These are phyloP conservation scores for Eurystomus gularis DNA, from an alignment of 2,113 vertebrate genomes.

Conservation along the genomic window DNA sequence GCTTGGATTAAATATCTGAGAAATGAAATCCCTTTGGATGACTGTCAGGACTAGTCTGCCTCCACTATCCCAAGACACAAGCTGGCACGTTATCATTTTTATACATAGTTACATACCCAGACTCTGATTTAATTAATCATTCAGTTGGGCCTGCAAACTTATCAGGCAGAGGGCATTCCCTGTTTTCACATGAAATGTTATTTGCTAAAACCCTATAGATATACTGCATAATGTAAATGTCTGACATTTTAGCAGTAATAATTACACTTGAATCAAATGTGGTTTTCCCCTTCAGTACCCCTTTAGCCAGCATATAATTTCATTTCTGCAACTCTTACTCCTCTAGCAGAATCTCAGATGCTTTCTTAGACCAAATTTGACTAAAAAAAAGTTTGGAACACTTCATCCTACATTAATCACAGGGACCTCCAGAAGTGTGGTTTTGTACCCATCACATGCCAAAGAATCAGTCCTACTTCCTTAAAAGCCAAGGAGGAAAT, in stretches of 20 bases:
- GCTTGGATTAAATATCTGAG: constrained; percentile 6
- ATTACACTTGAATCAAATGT: not conserved
- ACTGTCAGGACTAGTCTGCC: not conserved
- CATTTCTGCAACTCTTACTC: not conserved
- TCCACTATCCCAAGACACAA: constrained; percentile 21
- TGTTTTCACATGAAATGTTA: not conserved
- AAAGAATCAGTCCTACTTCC: not conserved
- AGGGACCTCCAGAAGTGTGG: not conserved
- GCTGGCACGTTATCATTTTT: constrained; percentile 37
- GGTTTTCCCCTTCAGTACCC: not conserved
- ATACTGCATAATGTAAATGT: not conserved
- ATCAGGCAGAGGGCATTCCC: not conserved
- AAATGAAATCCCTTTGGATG: constrained; percentile 28
- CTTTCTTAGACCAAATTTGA: not conserved
- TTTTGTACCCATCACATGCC: not conserved
- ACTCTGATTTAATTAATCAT: constrained; percentile 49
- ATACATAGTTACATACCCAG: constrained; percentile 20
- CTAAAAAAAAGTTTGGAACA: not conserved
- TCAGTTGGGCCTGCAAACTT: not conserved
- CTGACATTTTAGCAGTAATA: not conserved
- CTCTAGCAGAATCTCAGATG: not conserved
- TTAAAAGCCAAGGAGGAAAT: not conserved
- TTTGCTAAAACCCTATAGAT: not conserved
- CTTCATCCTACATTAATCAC: not conserved
- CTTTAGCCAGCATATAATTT: not conserved